Conservation (phyloP, 1,140 invertebrate species). For the Musca domestica region DNA sequence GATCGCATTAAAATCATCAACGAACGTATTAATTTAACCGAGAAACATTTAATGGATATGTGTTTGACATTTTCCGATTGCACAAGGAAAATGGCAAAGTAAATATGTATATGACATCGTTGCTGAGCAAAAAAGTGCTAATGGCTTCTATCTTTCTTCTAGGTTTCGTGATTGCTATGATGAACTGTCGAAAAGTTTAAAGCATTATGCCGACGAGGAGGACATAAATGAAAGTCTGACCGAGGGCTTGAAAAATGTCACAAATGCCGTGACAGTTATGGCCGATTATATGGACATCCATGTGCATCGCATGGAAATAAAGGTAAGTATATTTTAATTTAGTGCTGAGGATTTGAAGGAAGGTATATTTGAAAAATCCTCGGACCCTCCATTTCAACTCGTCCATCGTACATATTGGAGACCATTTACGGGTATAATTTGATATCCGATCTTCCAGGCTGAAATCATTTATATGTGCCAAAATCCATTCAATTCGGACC, state of each 20-base stretch:
- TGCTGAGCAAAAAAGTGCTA: constrained; percentile 4
- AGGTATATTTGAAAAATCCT: no score
- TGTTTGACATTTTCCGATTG: constrained; percentile 66
- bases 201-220: constrained; percentile 66
- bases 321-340: no score
- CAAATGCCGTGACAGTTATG: constrained; percentile 64
- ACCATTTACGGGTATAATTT: no score
- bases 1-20: constrained; percentile 61
- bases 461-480: no score
- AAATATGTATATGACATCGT: constrained; percentile 19
- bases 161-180: constrained; percentile 70
- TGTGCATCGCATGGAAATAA: constrained; percentile 68
- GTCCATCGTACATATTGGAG: no score
- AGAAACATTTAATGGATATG: constrained; percentile 68
- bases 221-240: constrained; percentile 67
- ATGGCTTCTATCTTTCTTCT: constrained; percentile 1
- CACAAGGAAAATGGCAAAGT: constrained; percentile 69
- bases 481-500: no score
- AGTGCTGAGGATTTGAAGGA: no score
- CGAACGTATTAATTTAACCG: constrained; percentile 66
- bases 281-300: constrained; percentile 70
- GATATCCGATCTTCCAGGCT: no score
- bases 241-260: constrained; percentile 63
- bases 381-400: no score
- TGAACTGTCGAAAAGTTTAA: constrained; percentile 65